A percentile compares a stretch with the other conserved stretches of the same genome.
Evolutionary conservation across 1,140 invertebrate species (phyloP).

Genomic region (Cydia strobilella): DNA sequence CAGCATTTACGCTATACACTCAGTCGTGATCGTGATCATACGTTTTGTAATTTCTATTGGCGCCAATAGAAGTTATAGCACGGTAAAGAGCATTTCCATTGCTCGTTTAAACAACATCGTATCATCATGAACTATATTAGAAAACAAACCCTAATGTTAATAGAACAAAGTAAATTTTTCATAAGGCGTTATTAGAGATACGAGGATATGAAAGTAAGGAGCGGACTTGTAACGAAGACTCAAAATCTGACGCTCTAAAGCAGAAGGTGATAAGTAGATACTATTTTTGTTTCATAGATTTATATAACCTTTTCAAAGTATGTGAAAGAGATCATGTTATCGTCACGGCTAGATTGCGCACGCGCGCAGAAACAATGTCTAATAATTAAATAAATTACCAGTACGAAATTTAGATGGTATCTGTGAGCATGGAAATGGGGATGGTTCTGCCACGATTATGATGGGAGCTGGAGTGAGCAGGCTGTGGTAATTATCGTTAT

Average conservation of each 20-base stretch:
- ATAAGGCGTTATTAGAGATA: not conserved
- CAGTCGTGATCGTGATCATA: constrained; percentile 8
- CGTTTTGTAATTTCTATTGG: constrained; percentile 12
- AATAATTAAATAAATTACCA: constrained; percentile 25
- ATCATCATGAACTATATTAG: not conserved
- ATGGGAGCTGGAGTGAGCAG: constrained; percentile 9
- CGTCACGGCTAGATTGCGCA: constrained; percentile 21
- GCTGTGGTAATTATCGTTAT: not conserved
- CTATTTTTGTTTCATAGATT: not conserved
- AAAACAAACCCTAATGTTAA: not conserved
- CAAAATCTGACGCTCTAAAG: not conserved
- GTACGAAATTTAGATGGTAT: constrained; percentile 26
- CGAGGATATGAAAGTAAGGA: not conserved
- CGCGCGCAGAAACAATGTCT: constrained; percentile 19
- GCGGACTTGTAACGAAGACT: not conserved
- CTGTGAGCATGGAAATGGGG: not conserved
- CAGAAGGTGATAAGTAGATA: not conserved
- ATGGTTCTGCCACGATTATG: constrained; percentile 12
- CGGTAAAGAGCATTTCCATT: not conserved
- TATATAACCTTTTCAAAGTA: not conserved
- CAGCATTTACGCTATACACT: not conserved
- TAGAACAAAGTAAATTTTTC: not conserved
- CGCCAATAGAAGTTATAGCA: constrained; percentile 9
- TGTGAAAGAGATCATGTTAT: constrained; percentile 12
- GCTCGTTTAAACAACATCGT: not conserved